Conservation (phyloP, 2,113 vertebrate genomes). For the Panthera tigris region DNA sequence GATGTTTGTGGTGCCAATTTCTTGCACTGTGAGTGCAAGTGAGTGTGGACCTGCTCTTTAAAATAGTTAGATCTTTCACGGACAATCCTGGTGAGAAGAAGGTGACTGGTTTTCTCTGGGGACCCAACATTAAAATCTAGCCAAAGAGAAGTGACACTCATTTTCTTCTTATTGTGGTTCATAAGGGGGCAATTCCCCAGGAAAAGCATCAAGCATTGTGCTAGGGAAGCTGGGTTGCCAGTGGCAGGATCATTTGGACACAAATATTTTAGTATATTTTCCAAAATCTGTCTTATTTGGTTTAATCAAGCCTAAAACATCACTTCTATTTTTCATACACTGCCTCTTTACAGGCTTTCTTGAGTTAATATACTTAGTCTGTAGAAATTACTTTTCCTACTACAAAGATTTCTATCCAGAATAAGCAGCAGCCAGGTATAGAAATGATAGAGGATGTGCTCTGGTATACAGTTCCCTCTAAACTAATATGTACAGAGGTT, state of each 20-base stretch:
- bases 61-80: background rate
- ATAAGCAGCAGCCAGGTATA: background rate
- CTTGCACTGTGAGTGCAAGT: background rate
- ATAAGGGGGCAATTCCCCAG: background rate
- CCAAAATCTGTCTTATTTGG: background rate
- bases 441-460: background rate
- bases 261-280: background rate
- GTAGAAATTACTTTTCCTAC: background rate
- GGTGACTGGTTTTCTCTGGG: background rate
- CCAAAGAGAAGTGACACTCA: background rate
- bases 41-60: background rate
- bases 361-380: background rate
- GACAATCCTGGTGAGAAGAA: background rate
- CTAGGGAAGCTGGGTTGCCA: accelerated
- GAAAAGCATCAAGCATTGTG: background rate
- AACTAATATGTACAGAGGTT: background rate
- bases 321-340: background rate
- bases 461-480: background rate
- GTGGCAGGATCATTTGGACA: background rate
- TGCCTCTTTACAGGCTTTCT: background rate
- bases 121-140: background rate
- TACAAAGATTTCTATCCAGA: background rate
- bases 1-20: background rate
- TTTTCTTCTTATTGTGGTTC: background rate
- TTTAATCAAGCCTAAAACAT: background rate